Evolutionary conservation across 1,140 invertebrate genomes (phyloP), one percentile per base, ranked within the genome.

Genomic region (Apis laboriosa): DNA sequence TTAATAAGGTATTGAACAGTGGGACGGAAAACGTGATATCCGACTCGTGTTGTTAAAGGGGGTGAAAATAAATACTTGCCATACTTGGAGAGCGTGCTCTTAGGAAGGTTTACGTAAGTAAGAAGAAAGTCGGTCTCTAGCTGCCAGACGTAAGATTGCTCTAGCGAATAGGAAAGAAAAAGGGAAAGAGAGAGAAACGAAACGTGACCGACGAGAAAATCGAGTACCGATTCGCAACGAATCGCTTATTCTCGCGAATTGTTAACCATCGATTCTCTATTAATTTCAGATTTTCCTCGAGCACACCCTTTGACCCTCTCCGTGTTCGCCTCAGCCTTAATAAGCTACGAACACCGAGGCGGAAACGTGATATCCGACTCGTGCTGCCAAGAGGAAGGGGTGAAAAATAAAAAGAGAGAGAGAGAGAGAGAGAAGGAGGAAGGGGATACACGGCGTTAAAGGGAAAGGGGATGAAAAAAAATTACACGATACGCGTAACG

Each of bases 401-500:
- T 2, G 28, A 19, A 28, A 63, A 28, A 8, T 5, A 56, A 55
- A 19, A 21, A 64, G 49, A 9, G 19, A 34, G 4, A 58, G 7
- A 8, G 7, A 3, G 24, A 49, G 21, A 24, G 3, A n/a, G n/a
- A n/a, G n/a, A n/a, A n/a, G 12, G 4, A 12, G 12, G n/a, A 5
- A 4, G 12, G 9, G 9, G 2, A 82, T 76, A 70, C 74, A 51
- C 55, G 64, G 9, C 17, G 61, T 77, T 61, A 34, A 24, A 53
- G 72, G 24, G 24, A 19, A 34, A n/a, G 49, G 17, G 51, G 19
- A 73, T 66, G 49, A 43, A 60, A 82, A 64, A 77, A 77, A 82
- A 82, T 70, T 60, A 74, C 73, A 68, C 43, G 73, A n/a, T 68
- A 77, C 74, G 74, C 76, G 73, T 77, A 60, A 82, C 80, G 64